Evolutionary conservation across 1,140 invertebrate species (phyloP), one percentile per base, ranked within the genome.

Genomic region (Cryptotermes secundus): DNA sequence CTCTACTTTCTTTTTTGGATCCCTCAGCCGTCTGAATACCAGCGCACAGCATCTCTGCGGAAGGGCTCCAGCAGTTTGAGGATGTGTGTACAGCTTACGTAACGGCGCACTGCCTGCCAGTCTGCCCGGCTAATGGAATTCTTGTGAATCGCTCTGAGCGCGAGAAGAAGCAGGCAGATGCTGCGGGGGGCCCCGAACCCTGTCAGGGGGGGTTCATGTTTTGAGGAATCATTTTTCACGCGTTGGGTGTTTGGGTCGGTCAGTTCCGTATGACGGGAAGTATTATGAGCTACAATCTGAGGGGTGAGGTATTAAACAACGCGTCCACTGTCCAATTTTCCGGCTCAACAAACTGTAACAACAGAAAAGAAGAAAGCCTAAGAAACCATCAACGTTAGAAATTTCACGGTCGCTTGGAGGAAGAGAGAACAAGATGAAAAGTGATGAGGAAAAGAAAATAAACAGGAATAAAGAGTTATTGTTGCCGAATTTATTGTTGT

Each of bases 201-300:
- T 49, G 45, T 49, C 45, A 49, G 45, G 59, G 45, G 59, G 14
- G 59, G 59, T 72, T 72, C 59, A 72, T 72, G 59, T 72, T 72
- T 72, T 72, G 26, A 72, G 59, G 59, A 72, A 72, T 72, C 59
- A 72, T 72, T 72, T 72, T 72, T 72, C 59, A 72, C 59, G 59
- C 59, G 59, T 72, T 72, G 59, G 26, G 26, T 72, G 59, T 72
- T 59, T 49, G 45, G 59, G 59, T 31, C 59, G 59, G 59, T 72
- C 59, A 72, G 59, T 72, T 72, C 59, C 59, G 7, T 72, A 72
- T 31, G 59, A 31, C 59, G 59, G 26, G 59, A 7, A 0, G 59
- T 72, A 31, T 49, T 49, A 49, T 49, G 45, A 49, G 45, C 16
- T 49, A 49, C 45, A 49, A 19, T 19, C 45, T 49, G 59, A 7